A percentile compares a stretch with the other conserved stretches of the same genome.
phyloP scores from a whole-genome alignment of 1,140 invertebrate genomes.

The Pogonomyrmex californicus region DNA sequence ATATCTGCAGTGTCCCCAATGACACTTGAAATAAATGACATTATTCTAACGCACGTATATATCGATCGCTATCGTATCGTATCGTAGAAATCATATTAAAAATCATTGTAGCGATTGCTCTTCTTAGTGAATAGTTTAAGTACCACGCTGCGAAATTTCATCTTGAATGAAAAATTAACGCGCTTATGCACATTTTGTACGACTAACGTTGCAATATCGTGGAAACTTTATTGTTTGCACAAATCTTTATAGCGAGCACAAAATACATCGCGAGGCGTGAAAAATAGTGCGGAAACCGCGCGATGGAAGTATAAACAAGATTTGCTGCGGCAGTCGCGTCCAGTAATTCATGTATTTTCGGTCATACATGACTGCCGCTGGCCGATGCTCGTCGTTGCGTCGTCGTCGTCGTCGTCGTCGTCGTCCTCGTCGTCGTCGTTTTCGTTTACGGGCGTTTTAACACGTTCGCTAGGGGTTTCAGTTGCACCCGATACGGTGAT shows the following conservation, averaged over 20 bases:
- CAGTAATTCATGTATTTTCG: constrained; percentile 27
- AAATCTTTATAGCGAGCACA: constrained; percentile 34
- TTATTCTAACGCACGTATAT: constrained; percentile 27
- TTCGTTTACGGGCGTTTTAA: constrained; percentile 48
- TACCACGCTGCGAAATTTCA: neutral
- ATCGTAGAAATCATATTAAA: constrained; percentile 11
- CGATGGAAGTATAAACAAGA: constrained; percentile 38
- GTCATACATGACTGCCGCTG: neutral
- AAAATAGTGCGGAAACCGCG: neutral
- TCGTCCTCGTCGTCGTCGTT: constrained; percentile 5
- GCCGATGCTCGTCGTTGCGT: neutral
- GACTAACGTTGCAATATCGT: neutral
- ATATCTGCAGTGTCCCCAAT: constrained; percentile 6
- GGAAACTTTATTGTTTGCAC: constrained; percentile 39
- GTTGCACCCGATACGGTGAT: constrained; percentile 58
- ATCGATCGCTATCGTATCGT: neutral
- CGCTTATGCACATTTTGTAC: neutral
- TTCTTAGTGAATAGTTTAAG: neutral
- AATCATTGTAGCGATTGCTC: neutral
- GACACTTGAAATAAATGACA: constrained; percentile 49
- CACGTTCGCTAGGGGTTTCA: constrained; percentile 11
- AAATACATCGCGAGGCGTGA: constrained; percentile 28
- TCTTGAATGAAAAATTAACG: constrained; percentile 8
- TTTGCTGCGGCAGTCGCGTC: constrained; percentile 9
- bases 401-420: constrained; percentile 29